These are phyloP conservation scores for Oscheius sp. DNA, from an alignment of 1,140 invertebrate genomes.

Conservation along the genomic window DNA sequence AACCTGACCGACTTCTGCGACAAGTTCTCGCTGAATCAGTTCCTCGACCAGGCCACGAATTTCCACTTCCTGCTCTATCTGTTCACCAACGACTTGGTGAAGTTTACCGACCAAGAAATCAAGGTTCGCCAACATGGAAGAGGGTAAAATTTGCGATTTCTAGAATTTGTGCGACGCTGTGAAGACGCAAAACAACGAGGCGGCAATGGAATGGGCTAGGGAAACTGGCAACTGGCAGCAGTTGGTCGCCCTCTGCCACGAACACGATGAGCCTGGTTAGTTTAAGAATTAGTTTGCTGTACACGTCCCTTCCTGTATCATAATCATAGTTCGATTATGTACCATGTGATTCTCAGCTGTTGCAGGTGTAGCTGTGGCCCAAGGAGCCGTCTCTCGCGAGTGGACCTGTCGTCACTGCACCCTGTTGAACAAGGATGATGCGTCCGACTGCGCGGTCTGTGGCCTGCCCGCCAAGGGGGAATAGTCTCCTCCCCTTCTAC, in stretches of 20 bases:
- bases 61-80: conserved; percentile 59
- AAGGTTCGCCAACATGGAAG: not conserved
- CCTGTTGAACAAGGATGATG: conserved; percentile 47
- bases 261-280: not conserved
- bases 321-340: conserved; percentile 10
- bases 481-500: too few species aligned
- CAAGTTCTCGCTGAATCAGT: conserved; percentile 47
- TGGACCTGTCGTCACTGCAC: conserved; percentile 57
- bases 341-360: conserved; percentile 9
- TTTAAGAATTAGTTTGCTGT: conserved; percentile 6
- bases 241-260: conserved; percentile 33
- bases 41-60: conserved; percentile 52
- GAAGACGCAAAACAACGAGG: conserved; percentile 35
- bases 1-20: conserved; percentile 42
- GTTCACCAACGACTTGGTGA: conserved; percentile 51
- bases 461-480: conserved; percentile 46
- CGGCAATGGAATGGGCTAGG: conserved; percentile 48
- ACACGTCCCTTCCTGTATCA: not conserved
- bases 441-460: conserved; percentile 51
- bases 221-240: conserved; percentile 50
- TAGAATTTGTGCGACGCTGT: conserved; percentile 37
- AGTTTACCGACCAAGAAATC: conserved; percentile 48
- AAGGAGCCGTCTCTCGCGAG: not conserved
- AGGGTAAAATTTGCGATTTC: not conserved
- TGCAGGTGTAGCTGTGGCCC: not conserved